Base-by-base conservation (phyloP, 1,140 invertebrate genomes). In the Lasioglossum baleicum region DNA sequence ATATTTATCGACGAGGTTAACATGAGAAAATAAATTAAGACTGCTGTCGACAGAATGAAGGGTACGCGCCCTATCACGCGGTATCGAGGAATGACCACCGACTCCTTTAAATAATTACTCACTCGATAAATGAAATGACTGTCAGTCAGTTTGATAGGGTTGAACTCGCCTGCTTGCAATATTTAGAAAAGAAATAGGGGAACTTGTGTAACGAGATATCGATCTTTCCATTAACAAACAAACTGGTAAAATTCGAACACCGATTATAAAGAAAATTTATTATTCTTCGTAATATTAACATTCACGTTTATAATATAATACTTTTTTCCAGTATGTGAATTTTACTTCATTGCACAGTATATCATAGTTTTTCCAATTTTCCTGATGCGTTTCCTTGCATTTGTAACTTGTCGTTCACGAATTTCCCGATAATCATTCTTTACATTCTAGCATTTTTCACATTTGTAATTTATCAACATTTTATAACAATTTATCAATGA, bases 31-130 rank as follows among this genome's bases (percentile, higher is more conserved):
- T 40, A 53, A 67, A 68, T 80, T 80, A 67, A 80, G 31, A 75
- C 13, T 35, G 2, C 15, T 42, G 42, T n/a, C 40, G n/a, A 5
- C 2, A 8, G 26, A 67, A 61, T n/a, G 13, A 10, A 31, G 51
- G 70, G 44, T 75, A 26, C 64, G 79, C 82, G 85, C 77, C 80
- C 87, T 88, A 88, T 88, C 87, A 88, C 87, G 87, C 85, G 80
- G 75, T 51, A 72, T 35, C 68, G 56, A 66, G 56, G 63, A 81
- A 81, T 86, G 78, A 79, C 83, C 76, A 86, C 44, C 61, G 63
- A 60, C 60, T 61, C 26, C 8, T 61, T 64, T 86, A 77, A 88
- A 88, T 87, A 87, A 87, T 88, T 80, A 74, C 71, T 81, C 22
- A 66, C 66, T 67, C 44, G 80, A 78, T 82, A 67, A 58, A 56